Evolutionary conservation across 30 jellyfish, hydroid and myxozoan species (phyloP).

Genomic region (Aurelia sp.): DNA sequence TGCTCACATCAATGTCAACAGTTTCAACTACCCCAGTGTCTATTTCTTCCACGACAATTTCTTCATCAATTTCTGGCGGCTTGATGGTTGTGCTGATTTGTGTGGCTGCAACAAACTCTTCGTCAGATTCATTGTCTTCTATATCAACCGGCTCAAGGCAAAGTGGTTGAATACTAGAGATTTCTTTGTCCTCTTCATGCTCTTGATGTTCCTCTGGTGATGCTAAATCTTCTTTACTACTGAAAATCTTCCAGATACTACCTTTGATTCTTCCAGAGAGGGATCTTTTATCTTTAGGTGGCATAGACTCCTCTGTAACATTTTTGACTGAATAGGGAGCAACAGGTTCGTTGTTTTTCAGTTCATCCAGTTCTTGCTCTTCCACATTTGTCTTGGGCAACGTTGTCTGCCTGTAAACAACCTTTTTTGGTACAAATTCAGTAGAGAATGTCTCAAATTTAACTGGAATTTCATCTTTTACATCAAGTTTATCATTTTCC

Average conservation of each 20-base stretch:
- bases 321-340: not conserved
- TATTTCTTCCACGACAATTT: too few species aligned
- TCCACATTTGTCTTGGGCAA: not conserved
- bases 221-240: not conserved
- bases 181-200: not conserved
- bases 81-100: too few species aligned
- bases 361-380: not conserved
- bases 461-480: not conserved
- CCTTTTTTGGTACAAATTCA: not conserved
- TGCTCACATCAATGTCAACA: too few species aligned
- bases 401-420: not conserved
- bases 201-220: slow-evolving; percentile 5
- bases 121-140: too few species aligned
- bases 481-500: not conserved
- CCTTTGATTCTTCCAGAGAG: slow-evolving; percentile 15
- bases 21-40: too few species aligned
- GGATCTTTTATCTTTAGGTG: not conserved
- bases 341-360: not conserved
- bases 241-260: not conserved
- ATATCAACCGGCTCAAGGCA: not conserved
- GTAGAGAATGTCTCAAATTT: not conserved
- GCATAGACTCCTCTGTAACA: slow-evolving; percentile 1
- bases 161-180: not conserved
- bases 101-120: too few species aligned
- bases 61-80: too few species aligned